A percentile compares a stretch with the other conserved stretches of the same genome.
These are phyloP conservation scores for Syngnathus typhle DNA, from an alignment of 2,113 vertebrate genomes.

Conservation along the genomic window DNA sequence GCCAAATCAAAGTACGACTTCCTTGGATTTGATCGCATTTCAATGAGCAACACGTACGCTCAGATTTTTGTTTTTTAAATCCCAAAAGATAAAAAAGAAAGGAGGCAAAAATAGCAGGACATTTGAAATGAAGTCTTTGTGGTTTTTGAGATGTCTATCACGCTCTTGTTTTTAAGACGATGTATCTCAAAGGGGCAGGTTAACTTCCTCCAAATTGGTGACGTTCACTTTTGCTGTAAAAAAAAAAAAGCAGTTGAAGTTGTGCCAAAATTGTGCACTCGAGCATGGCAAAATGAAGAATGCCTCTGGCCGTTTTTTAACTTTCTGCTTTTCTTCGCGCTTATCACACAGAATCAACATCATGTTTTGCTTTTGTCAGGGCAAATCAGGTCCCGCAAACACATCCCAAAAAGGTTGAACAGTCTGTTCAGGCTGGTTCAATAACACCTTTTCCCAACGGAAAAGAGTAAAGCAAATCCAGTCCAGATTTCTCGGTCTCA, in stretches of 20 bases:
- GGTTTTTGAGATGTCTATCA: neutral
- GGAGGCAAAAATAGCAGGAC: neutral
- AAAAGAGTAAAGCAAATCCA: neutral
- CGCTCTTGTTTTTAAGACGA: neutral
- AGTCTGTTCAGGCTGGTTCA: neutral
- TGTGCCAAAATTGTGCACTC: conserved; percentile 2
- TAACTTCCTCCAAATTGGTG: conserved; percentile 35
- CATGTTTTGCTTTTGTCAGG: neutral
- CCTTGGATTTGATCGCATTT: neutral
- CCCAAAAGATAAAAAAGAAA: neutral
- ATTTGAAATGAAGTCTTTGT: conserved; percentile 6
- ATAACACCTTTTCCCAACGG: neutral
- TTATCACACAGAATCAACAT: neutral
- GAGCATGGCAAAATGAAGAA: neutral
- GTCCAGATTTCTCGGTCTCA: neutral
- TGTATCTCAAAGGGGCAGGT: conserved; percentile 10
- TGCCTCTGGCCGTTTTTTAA: neutral
- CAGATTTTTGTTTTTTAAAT: neutral
- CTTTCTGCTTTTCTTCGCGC: neutral
- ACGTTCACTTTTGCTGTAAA: conserved; percentile 14
- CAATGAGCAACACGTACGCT: neutral
- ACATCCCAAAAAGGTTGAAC: neutral
- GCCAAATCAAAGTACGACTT: neutral
- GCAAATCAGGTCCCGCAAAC: neutral
- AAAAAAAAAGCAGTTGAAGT: conserved; percentile 1